Evolutionary conservation across 2,113 vertebrate species (phyloP).

Genomic region (Leucopsar rothschildi): DNA sequence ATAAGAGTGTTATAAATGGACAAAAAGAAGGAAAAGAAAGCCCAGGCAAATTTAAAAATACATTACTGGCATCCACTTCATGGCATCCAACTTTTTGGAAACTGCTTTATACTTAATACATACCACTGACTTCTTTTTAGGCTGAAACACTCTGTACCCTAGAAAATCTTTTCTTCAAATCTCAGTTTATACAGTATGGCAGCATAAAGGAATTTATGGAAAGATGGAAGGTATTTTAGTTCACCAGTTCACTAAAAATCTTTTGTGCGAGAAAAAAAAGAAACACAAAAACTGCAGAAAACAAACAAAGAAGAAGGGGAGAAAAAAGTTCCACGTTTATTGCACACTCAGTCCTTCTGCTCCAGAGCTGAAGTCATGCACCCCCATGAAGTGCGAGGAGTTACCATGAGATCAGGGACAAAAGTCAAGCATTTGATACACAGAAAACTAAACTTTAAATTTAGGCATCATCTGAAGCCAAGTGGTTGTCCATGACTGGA

Average conservation of each 20-base stretch:
- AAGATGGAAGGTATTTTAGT: not conserved
- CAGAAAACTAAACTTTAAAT: not conserved
- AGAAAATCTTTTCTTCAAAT: not conserved
- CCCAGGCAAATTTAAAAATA: not conserved
- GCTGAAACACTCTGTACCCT: not conserved
- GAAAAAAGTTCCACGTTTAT: not conserved
- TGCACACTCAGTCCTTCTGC: not conserved
- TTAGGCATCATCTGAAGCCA: not conserved
- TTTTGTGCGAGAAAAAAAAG: not conserved
- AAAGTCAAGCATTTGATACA: not conserved
- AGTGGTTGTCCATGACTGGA: not conserved
- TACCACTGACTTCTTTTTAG: not conserved
- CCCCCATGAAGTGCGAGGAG: not conserved
- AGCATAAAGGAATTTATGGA: not conserved
- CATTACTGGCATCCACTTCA: not conserved
- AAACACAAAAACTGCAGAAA: rapidly evolving
- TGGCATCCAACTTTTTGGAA: not conserved
- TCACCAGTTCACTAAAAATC: not conserved
- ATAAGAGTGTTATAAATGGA: not conserved
- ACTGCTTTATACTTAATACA: not conserved
- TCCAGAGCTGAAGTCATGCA: not conserved
- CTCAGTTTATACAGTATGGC: not conserved
- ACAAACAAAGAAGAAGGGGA: too few relatives aligned
- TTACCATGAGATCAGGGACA: not conserved
- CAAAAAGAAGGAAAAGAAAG: not conserved